Base-by-base conservation (phyloP, 1,140 invertebrate species). In the Drosophila kanapiae region DNA sequence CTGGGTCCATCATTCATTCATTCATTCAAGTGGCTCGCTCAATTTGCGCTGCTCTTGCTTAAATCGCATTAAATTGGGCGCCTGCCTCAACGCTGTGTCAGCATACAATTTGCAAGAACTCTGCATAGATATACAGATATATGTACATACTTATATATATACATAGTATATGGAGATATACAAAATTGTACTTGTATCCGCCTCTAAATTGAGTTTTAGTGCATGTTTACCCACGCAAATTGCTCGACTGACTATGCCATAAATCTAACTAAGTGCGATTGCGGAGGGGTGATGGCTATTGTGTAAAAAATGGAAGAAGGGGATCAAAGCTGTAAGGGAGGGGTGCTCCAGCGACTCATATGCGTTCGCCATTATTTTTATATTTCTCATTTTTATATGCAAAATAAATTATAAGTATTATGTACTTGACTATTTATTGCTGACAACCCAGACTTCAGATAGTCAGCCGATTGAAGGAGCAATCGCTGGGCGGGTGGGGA, bases 191-290 rank as follows among this genome's bases (percentile, higher is more conserved):
- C 68, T 85, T 80, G 79, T 80, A 78, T 86, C 79, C 75, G 84
- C 74, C 70, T 88, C 84, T 88, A 88, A 88, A 88, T 88, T 88
- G 84, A 90, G 84, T 90, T 88, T 88, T 88, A 88, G 84, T 88
- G 84, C 85, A 88, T 88, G 85, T 88, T 88, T 88, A 88, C 84
- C 84, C 85, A 88, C 84, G 84, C 84, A 88, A 88, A 88, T 88
- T 88, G 85, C 85, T 87, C 77, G 84, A 87, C 84, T 88, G 84
- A 88, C 84, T 87, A 88, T 87, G 85, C 84, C 84, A 87, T 87
- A 87, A 88, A 87, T 87, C 84, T 83, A 87, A 80, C 84, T 88
- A 87, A 87, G 84, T 87, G 85, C 84, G 80, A 80, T 54, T 71
- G 67, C 29, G 37, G 45, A 18, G 23, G 13, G 56, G 27, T 29